Evolutionary conservation across 1,140 invertebrate species (phyloP).

Genomic region (Brachionus plicatilis): DNA sequence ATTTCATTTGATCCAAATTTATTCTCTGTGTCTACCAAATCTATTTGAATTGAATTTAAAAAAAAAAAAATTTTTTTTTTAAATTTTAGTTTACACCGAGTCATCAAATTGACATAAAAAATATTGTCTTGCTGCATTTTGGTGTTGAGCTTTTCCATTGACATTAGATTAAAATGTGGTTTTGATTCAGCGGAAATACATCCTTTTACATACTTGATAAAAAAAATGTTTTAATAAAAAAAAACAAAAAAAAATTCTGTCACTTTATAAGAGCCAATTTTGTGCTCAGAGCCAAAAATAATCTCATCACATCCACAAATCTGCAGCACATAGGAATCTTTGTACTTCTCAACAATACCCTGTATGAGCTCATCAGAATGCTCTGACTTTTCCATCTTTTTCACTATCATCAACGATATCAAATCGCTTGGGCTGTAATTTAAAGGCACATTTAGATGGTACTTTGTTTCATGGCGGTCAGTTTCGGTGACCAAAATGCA

Average conservation of each 20-base stretch:
- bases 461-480: not conserved
- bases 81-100: not conserved
- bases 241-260: too few relatives aligned
- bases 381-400: not conserved
- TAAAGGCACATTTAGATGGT: not conserved
- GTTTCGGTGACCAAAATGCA: not conserved
- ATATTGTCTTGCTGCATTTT: constrained; percentile 48
- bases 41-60: not conserved
- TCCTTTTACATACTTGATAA: constrained; percentile 55
- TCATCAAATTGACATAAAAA: not conserved
- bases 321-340: constrained; percentile 2
- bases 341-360: not conserved
- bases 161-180: constrained; percentile 59
- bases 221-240: too few relatives aligned
- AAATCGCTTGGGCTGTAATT: not conserved
- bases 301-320: constrained; percentile 31
- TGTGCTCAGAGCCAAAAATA: not conserved
- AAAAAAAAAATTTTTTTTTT: not conserved
- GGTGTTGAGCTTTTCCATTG: constrained; percentile 55
- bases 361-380: not conserved
- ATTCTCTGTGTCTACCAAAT: not conserved
- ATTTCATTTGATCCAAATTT: not conserved
- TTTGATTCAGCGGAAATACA: constrained; percentile 55
- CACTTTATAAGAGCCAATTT: not conserved
- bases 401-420: not conserved